phyloP scores from a whole-genome alignment of 2,888 invertebrate genomes.

The Punctoribates punctum region DNA sequence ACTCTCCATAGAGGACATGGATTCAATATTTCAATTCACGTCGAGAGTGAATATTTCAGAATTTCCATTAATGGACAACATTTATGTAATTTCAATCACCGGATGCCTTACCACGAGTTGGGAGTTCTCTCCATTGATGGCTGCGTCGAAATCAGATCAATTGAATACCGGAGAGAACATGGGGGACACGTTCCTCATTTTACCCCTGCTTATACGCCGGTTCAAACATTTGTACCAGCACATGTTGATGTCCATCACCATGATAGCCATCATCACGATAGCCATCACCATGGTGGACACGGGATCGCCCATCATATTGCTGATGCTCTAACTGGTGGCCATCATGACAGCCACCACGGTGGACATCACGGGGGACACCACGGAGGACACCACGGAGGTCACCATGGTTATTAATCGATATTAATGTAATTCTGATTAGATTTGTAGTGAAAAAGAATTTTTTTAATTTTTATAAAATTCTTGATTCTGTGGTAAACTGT shows the following conservation, averaged over 20 bases:
- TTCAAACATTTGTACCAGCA: neutral
- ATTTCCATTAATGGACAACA: conserved; percentile 15
- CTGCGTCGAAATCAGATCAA: neutral
- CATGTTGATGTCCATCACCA: neutral
- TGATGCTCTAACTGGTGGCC: no score
- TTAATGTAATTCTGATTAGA: no score
- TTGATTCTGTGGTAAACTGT: no score
- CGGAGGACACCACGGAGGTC: no score
- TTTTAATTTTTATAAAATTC: no score
- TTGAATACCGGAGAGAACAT: neutral
- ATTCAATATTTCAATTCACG: conserved; percentile 19
- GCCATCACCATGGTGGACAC: neutral
- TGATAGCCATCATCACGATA: neutral
- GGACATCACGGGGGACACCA: no score
- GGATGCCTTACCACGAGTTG: conserved; percentile 27
- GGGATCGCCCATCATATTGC: no score
- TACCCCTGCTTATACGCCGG: no score
- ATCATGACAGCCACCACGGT: no score
- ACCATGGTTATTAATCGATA: no score
- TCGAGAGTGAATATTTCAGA: conserved; percentile 6
- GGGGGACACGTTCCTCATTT: neutral
- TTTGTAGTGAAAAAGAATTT: no score
- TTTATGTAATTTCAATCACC: conserved; percentile 8
- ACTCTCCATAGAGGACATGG: neutral
- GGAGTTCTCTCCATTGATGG: conserved; percentile 27